Conservation (phyloP, 2,888 invertebrate genomes). For the Drosophila barbarae region DNA sequence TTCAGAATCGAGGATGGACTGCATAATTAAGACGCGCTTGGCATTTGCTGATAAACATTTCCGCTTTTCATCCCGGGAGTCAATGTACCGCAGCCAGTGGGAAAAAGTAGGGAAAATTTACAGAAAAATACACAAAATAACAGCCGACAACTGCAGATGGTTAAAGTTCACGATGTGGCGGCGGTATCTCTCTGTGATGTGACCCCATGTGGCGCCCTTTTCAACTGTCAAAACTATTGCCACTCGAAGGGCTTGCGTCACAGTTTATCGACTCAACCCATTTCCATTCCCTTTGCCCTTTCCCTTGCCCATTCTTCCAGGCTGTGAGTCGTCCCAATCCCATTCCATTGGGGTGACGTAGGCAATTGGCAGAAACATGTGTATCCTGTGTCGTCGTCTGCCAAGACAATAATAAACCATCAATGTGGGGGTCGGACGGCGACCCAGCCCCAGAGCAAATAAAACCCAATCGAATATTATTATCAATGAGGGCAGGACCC, state of each 20-base stretch:
- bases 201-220: slow-evolving; percentile 41
- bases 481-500: slow-evolving; percentile 65
- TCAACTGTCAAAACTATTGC: slow-evolving; percentile 43
- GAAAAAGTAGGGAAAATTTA: not conserved
- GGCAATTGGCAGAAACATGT: slow-evolving; percentile 43
- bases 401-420: slow-evolving; percentile 70
- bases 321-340: not conserved
- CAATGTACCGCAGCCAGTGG: slow-evolving; percentile 16
- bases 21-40: slow-evolving; percentile 65
- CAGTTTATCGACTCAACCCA: slow-evolving; percentile 29
- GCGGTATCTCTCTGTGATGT: slow-evolving; percentile 19
- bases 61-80: slow-evolving; percentile 27
- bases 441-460: slow-evolving; percentile 70
- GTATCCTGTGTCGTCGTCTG: slow-evolving; percentile 48
- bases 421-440: slow-evolving; percentile 44
- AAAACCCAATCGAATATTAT: slow-evolving; percentile 75
- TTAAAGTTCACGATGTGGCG: slow-evolving; percentile 20
- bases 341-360: slow-evolving; percentile 35
- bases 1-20: slow-evolving; percentile 46
- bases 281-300: not conserved
- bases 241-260: slow-evolving; percentile 38
- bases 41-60: slow-evolving; percentile 56
- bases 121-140: slow-evolving; percentile 6
- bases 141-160: slow-evolving; percentile 28
- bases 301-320: not conserved